phyloP scores from a whole-genome alignment of 1,140 invertebrate species.

The Leptestheria dahalacensis region DNA sequence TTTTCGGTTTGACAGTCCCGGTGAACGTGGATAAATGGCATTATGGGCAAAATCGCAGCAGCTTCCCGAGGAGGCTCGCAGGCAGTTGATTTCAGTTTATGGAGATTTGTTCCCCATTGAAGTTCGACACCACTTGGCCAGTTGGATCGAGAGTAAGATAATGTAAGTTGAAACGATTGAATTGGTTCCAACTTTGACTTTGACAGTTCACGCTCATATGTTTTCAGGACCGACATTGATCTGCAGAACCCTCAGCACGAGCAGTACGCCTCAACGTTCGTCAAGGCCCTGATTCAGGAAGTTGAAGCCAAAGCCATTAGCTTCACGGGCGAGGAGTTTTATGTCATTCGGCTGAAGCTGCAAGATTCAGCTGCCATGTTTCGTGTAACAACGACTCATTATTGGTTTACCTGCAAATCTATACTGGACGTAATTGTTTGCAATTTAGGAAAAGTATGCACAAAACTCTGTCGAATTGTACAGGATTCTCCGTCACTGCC shows the following conservation, averaged over 20 bases:
- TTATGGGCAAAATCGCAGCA: conserved; percentile 73
- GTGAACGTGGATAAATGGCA: conserved; percentile 38
- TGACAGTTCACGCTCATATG: too few relatives aligned
- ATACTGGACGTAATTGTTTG: conserved; percentile 14
- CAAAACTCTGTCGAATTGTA: conserved; percentile 49
- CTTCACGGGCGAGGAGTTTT: conserved; percentile 50
- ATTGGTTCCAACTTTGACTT: too few relatives aligned
- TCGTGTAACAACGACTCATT: conserved; percentile 39
- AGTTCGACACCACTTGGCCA: conserved; percentile 67
- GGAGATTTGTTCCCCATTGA: conserved; percentile 77
- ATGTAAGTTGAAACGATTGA: conserved; percentile 43
- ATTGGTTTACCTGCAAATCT: too few relatives aligned
- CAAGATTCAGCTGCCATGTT: conserved; percentile 62
- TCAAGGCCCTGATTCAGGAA: conserved; percentile 55
- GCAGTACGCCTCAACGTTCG: conserved; percentile 39
- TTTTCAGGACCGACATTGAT: conserved; percentile 47
- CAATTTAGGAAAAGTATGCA: conserved; percentile 34
- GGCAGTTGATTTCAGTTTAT: conserved; percentile 59
- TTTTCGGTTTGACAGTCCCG: too few relatives aligned
- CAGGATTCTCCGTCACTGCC: conserved; percentile 55
- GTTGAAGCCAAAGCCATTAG: conserved; percentile 55
- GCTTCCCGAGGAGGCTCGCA: conserved; percentile 52
- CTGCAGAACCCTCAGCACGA: conserved; percentile 47
- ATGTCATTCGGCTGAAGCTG: conserved; percentile 62
- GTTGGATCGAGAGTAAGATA: conserved; percentile 75